Percentiles rank a stretch among this genome's conserved stretches.
Evolutionary conservation across 2,797 vertebrate species (phyloP).

Genomic region (Oreortyx pictus): DNA sequence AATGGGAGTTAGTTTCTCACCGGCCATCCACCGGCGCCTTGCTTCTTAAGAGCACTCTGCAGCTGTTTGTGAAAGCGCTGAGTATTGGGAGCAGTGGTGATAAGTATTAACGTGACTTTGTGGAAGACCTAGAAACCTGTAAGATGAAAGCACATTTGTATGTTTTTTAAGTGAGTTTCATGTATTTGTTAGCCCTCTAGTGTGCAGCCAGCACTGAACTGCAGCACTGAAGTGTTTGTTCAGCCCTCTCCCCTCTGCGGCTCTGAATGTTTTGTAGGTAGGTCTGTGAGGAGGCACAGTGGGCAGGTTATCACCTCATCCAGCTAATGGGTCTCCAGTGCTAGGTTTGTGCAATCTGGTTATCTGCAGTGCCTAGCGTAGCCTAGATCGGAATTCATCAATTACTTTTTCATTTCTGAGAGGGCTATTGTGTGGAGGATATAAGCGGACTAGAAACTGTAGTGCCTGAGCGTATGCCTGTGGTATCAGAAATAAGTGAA

Average conservation of each 20-base stretch:
- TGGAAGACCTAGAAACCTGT: not conserved
- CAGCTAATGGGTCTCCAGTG: not conserved
- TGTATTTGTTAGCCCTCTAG: not conserved
- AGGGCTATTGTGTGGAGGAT: not conserved
- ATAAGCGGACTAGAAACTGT: not conserved
- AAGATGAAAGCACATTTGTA: not conserved
- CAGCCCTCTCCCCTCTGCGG: not conserved
- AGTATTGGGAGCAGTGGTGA: not conserved
- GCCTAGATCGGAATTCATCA: not conserved
- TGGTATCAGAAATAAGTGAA: not conserved
- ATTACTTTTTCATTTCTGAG: not conserved
- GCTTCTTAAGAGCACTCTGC: not conserved
- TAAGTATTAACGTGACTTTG: not conserved
- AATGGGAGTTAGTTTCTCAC: not conserved
- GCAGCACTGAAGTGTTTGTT: not conserved
- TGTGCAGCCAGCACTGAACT: not conserved
- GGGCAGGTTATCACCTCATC: slow-evolving; percentile 5
- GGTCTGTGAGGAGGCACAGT: not conserved
- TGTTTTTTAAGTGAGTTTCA: not conserved
- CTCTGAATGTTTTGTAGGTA: not conserved
- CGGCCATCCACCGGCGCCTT: not conserved
- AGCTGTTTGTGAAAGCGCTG: not conserved
- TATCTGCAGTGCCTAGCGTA: not conserved
- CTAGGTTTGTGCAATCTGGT: not conserved
- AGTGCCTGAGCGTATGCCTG: not conserved